These are phyloP conservation scores for Zosterops lateralis DNA, from an alignment of 2,113 vertebrate genomes.

Conservation along the genomic window DNA sequence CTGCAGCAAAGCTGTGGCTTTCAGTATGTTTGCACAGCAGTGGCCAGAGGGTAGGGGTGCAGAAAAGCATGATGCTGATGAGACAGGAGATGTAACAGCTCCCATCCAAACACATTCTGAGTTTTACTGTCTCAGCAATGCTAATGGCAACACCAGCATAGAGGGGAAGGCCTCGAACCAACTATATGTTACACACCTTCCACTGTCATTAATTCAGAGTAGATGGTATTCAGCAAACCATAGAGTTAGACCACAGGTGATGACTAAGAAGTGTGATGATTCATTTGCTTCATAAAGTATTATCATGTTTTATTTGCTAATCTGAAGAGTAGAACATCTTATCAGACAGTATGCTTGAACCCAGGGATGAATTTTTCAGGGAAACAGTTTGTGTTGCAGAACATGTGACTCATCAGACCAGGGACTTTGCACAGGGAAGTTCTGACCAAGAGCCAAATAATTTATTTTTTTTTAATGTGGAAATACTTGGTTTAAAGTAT, in stretches of 20 bases:
- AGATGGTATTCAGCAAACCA: not conserved
- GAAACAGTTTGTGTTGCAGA: not conserved
- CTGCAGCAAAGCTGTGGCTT: not conserved
- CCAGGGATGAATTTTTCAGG: not conserved
- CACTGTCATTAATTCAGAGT: not conserved
- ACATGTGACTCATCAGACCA: not conserved
- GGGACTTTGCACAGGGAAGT: not conserved
- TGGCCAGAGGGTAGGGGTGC: fast-evolving
- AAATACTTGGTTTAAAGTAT: not conserved
- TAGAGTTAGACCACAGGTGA: not conserved
- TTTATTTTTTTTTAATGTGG: not conserved
- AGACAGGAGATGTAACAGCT: not conserved
- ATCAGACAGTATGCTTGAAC: not conserved
- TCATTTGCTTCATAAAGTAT: not conserved
- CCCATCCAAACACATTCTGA: not conserved
- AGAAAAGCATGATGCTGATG: not conserved
- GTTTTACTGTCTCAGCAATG: not conserved
- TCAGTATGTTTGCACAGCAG: not conserved
- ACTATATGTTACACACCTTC: not conserved
- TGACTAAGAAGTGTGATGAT: not conserved
- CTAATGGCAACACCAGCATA: not conserved
- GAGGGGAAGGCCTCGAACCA: fast-evolving
- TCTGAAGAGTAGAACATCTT: not conserved
- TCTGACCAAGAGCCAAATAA: not conserved
- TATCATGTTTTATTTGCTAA: not conserved